Percentiles rank a stretch among this genome's conserved stretches.
Conservation (phyloP, 2,888 invertebrate species). For the Tuta absoluta region DNA sequence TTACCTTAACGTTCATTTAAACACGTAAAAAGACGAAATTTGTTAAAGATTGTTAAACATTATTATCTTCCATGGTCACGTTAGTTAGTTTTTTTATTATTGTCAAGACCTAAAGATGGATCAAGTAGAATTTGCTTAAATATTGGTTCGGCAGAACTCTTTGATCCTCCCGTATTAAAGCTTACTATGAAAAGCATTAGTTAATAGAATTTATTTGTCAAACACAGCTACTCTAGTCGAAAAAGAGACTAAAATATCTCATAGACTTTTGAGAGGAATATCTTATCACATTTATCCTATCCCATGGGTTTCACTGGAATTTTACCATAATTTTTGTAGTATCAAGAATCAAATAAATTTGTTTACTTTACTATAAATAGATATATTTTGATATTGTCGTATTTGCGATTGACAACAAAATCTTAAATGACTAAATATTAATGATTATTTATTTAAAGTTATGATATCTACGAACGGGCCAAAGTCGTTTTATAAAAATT, state of each 20-base stretch:
- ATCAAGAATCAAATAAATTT: neutral
- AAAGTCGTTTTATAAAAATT: constrained; percentile 66
- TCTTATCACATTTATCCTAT: neutral
- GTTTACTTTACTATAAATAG: neutral
- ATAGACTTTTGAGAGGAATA: constrained; percentile 17
- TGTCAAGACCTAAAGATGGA: constrained; percentile 49
- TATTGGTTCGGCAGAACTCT: constrained; percentile 31
- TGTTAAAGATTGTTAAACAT: constrained; percentile 38
- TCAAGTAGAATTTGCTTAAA: constrained; percentile 28
- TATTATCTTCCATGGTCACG: constrained; percentile 65
- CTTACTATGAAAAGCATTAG: constrained; percentile 38
- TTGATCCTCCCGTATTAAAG: constrained; percentile 43
- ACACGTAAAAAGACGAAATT: constrained; percentile 25
- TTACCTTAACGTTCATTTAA: constrained; percentile 26
- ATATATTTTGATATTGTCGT: constrained; percentile 34
- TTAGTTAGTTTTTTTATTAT: constrained; percentile 52
- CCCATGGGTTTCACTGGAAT: neutral
- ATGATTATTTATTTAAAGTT: constrained; percentile 29
- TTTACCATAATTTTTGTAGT: neutral
- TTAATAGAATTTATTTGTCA: constrained; percentile 70
- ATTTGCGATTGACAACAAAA: constrained; percentile 75
- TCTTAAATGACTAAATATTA: constrained; percentile 42
- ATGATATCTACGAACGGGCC: constrained; percentile 61
- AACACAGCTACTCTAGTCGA: constrained; percentile 75
- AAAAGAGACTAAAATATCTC: constrained; percentile 44